A percentile compares a stretch with the other conserved stretches of the same genome.
Evolutionary conservation across 2,888 invertebrate species (phyloP).

Genomic region (Latheticus oryzae): DNA sequence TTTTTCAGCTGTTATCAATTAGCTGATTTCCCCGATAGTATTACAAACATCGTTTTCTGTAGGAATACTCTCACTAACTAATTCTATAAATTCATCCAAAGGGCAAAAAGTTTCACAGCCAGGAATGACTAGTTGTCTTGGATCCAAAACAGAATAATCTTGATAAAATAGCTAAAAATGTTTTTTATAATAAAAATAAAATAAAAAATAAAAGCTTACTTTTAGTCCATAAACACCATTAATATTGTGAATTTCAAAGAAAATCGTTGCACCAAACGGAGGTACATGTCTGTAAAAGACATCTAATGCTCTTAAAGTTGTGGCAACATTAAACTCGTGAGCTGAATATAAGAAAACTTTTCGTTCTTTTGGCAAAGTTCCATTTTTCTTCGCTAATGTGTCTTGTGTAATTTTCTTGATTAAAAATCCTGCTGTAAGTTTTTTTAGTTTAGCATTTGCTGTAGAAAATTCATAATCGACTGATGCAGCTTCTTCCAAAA

Average conservation of each 20-base stretch:
- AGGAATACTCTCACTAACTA: constrained; percentile 4
- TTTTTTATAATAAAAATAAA: constrained; percentile 5
- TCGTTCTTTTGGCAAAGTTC: constrained; percentile 46
- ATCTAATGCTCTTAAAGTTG: constrained; percentile 52
- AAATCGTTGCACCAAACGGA: constrained; percentile 56
- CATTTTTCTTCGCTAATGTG: constrained; percentile 49
- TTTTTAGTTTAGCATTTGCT: constrained; percentile 50
- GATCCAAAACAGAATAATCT: constrained; percentile 1
- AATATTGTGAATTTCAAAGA: constrained; percentile 55
- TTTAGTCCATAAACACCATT: constrained; percentile 47
- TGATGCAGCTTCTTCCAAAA: constrained; percentile 57
- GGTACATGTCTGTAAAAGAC: constrained; percentile 54
- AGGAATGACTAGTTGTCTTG: constrained; percentile 5
- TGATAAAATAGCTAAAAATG: constrained; percentile 22
- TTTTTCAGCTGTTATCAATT: neutral
- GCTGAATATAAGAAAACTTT: constrained; percentile 60
- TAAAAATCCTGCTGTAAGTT: constrained; percentile 49
- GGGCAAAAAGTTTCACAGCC: constrained; percentile 8
- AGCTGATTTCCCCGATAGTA: neutral
- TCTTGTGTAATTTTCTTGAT: constrained; percentile 57
- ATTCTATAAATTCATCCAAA: constrained; percentile 1
- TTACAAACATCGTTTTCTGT: neutral
- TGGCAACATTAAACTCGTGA: constrained; percentile 59
- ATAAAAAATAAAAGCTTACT: constrained; percentile 38
- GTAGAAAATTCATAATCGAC: constrained; percentile 60